Base-by-base conservation (phyloP, 2,797 vertebrate genomes). In the Odontamblyopus rebecca region DNA sequence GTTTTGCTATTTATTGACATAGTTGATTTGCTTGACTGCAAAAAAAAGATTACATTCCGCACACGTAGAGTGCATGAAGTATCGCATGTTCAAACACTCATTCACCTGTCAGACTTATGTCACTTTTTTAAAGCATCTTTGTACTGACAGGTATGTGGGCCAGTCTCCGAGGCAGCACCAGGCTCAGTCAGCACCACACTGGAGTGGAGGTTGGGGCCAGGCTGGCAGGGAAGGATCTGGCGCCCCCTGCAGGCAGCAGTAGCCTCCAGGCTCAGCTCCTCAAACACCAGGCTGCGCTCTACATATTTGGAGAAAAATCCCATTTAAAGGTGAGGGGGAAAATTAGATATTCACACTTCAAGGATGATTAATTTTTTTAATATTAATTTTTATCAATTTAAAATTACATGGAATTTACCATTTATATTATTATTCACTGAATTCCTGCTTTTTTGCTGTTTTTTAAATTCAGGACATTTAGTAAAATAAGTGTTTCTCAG, bases 301-400 rank as follows among this genome's bases (percentile, higher is more conserved):
- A 99, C 76, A 93, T 99, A 90, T 97, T 99, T 67, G 97, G 98
- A 72, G 98, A 99, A 90, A 99, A 99, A 89, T 98, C 98, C n/a
- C 97, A 99, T 83, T 91, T 99, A 78, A 94, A 95, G 96, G 98
- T 99, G 94, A 81, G 89, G 48, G 53, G 4, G 50, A 38, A 26
- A 64, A 5, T 12, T 50, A 63, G 48, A 6, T 44, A 15, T 26
- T 26, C 5, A 29, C 13, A 50, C 2, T 65, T 27, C 35, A 65
- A 0, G 7, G 15, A n/a, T 16, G 3, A 16, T 27, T 50, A 12
- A 29, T 3, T 32, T 16, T 44, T 41, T 64, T 27, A 2, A 48
- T 50, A 48, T 65, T 23, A 23, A 23, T 23, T 23, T 50, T 16
- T 18, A 29, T 66, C 6, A 7, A 30, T 29, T 29, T 32, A 16